Evolutionary conservation across 2,113 vertebrate genomes (phyloP), one percentile per base, ranked within the genome.

Genomic region (Bolborhynchus lineola): DNA sequence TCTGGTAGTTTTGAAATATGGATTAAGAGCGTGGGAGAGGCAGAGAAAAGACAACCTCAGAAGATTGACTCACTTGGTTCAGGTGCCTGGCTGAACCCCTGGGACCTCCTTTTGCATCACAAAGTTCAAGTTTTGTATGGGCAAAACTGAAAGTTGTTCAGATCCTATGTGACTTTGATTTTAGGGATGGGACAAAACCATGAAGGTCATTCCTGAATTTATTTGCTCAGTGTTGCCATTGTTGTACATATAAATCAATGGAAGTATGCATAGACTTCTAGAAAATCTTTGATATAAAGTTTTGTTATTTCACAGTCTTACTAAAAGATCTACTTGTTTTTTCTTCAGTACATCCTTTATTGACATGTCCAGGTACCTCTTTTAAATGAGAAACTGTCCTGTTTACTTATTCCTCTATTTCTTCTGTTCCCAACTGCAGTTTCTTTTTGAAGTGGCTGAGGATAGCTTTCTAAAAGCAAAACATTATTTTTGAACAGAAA

Each of bases 1-100:
- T 57, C 44, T n/a, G 72, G 47, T 57, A 39, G 57, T 90, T 95
- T 81, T 92, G 87, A 85, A 92, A 88, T 85, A 91, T 25, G 69
- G 88, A 26, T n/a, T 44, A 59, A 16, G 75, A 78, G 31, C 39
- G 12, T 79, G 57, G 39, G 41, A 88, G 50, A 69, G 47, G 31
- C 31, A 37, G 42, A 71, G 82, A 47, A 60, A 57, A 86, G 17
- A 39, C 1, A 9, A 1, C 75, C 67, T 96, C 37, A 59, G 10
- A 86, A 76, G 62, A 76, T 2, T 78, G 88, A 60, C 35, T 92
- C 10, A 5, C n/a, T 91, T 0, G 0, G 28, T 92, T 95, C 74
- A 89, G 83, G 78, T 94, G 62, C 53, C 44, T 37, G 71, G 11
- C 47, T 74, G 69, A 93, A 83, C 60, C 31, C 4, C 21, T 19